Evolutionary conservation across 1,140 invertebrate species (phyloP), one percentile per base, ranked within the genome.

Genomic region (Notospermus geniculatus): DNA sequence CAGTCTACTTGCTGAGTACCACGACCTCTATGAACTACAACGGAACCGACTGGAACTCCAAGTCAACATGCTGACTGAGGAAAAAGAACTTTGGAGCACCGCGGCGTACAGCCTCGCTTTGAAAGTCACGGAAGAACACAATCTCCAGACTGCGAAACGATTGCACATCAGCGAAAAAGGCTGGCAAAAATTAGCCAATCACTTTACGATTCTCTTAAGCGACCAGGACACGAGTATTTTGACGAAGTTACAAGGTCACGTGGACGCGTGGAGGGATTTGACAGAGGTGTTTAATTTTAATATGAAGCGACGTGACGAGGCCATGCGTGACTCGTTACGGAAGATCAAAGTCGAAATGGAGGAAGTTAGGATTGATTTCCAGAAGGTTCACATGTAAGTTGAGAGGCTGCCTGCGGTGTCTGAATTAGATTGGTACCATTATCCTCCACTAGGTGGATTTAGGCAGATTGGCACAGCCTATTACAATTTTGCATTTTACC

Each of bases 1-100:
- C 1, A 76, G 72, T 41, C 69, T 82, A 2, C 65, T 82, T 43
- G 60, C 71, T 9, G 80, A 82, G 60, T 82, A 81, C 57, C 80
- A 82, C 63, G 79, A 78, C 30, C 62, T 82, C 50, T 82, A 82
- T 64, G 80, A 82, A 53, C 66, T 82, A 28, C 80, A 82, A 63
- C 64, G 80, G 28, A 70, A 68, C 22, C 61, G 80, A 19, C 65
- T 82, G 9, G 80, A 82, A 55, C 71, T 63, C 19, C 74, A 76
- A 36, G 75, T 81, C 11, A 64, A 62, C 45, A 69, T 68, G 54
- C 60, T 80, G 54, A 73, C 74, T 0, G 72, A 76, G 22, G 80
- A 82, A 57, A 66, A 71, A 55, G 80, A 82, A 50, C 62, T 82
- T 2, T 82, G 80, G 80, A 77, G 77, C 58, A 74, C 71, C 22